These are phyloP conservation scores for Lacerta viridis DNA, from an alignment of 2,797 vertebrate species.

Conservation along the genomic window DNA sequence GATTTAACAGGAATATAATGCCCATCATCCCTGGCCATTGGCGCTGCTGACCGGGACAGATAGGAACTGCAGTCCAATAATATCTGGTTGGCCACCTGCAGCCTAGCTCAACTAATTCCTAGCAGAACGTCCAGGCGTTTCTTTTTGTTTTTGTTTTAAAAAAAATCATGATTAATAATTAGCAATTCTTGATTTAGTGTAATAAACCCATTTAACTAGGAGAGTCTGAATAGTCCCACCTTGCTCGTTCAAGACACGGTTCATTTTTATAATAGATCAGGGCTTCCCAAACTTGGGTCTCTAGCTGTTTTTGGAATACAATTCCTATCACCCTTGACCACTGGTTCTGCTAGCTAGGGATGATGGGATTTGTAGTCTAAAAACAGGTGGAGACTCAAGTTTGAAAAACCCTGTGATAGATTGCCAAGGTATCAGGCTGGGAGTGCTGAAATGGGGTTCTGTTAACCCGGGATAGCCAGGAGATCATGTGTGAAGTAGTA, in stretches of 20 bases:
- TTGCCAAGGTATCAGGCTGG: neutral
- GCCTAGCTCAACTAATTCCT: neutral
- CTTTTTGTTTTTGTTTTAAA: neutral
- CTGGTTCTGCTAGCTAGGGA: too few relatives aligned
- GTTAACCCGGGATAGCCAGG: neutral
- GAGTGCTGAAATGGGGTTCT: neutral
- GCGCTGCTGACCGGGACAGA: too few relatives aligned
- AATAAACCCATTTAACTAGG: neutral
- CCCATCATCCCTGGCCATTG: too few relatives aligned
- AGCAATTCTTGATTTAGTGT: neutral
- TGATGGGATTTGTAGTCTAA: too few relatives aligned
- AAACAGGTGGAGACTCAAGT: too few relatives aligned
- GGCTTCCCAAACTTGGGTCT: too few relatives aligned
- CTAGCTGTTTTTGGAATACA: too few relatives aligned
- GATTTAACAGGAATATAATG: too few relatives aligned
- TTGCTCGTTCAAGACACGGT: neutral
- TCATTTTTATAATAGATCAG: neutral
- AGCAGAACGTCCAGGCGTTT: neutral
- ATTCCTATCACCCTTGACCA: too few relatives aligned
- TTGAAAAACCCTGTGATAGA: neutral
- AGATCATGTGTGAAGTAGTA: too few relatives aligned
- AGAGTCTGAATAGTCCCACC: fast-evolving
- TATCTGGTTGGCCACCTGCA: too few relatives aligned
- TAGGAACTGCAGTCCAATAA: too few relatives aligned
- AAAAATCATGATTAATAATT: neutral